Base-by-base conservation (phyloP, 2,797 vertebrate genomes). In the Eupleurogrammus muticus region DNA sequence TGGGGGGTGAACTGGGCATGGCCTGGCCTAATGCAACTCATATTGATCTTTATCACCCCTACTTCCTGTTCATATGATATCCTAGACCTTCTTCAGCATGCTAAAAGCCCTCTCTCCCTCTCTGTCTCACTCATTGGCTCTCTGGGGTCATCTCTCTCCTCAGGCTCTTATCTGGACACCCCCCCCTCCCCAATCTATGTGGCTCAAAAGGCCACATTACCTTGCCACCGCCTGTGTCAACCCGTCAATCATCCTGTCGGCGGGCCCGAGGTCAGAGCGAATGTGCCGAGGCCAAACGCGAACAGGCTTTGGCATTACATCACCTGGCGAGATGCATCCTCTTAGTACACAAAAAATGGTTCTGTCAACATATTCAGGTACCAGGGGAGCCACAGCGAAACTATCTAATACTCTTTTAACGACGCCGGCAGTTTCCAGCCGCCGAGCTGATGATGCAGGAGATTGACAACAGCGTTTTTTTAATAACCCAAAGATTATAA, bases 31-130 rank as follows among this genome's bases (percentile, higher is more conserved):
- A 93, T 89, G 81, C 86, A 89, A 77, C 81, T 75, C 77, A 70
- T 82, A 93, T 93, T 46, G 90, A 93, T 93, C 87, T 79, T 84
- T 84, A 90, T 91, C 89, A 81, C 90, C 86, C 81, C 84, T 70
- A 86, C 87, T 90, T 93, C 90, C 92, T 88, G 92, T 83, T 58
- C 70, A 88, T 89, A 83, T 79, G 90, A 91, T 89, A 91, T 81
- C 67, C 80, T 66, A 86, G 81, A 77, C 79, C 81, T 88, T 83
- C 80, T 62, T 69, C 44, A 7, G 80, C 70, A 77, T 79, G 51
- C 86, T 89, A 88, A 89, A 89, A 90, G 87, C 90, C 36, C 73
- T 72, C 75, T 59, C 72, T 64, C 58, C 40, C 50, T 73, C 73
- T 59, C 60, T 58, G 42, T 11, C 46, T 51, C 56, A 1, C 42